Evolutionary conservation across 2,113 vertebrate species (phyloP).

Genomic region (Halichoeres trimaculatus): DNA sequence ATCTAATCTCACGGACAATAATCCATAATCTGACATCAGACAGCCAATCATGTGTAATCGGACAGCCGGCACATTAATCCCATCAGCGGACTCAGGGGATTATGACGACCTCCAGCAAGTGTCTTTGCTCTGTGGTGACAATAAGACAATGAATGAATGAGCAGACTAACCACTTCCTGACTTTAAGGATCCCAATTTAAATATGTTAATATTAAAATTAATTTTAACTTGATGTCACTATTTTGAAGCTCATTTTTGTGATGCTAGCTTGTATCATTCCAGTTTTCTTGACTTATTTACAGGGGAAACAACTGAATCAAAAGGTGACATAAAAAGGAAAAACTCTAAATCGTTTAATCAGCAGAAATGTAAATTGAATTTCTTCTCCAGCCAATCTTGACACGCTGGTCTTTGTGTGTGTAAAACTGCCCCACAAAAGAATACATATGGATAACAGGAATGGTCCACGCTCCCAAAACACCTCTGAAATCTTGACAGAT

Average conservation of each 20-base stretch:
- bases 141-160: neutral
- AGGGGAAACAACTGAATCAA: neutral
- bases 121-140: neutral
- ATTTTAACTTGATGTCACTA: too few species aligned
- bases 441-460: conserved; percentile 18
- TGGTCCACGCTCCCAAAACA: neutral
- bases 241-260: too few species aligned
- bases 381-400: too few species aligned
- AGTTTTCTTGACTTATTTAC: too few species aligned
- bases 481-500: conserved; percentile 4
- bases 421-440: neutral
- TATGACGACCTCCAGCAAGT: conserved; percentile 48
- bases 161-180: too few species aligned
- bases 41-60: conserved; percentile 68
- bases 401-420: neutral
- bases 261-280: too few species aligned
- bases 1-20: conserved; percentile 32
- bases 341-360: neutral
- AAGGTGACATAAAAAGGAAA: neutral
- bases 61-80: conserved; percentile 70
- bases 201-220: too few species aligned
- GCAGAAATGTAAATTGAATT: neutral
- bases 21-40: conserved; percentile 59
- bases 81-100: conserved; percentile 63
- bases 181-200: too few species aligned